These are phyloP conservation scores for Eretmochelys imbricata DNA, from an alignment of 2,113 vertebrate species.

Conservation along the genomic window DNA sequence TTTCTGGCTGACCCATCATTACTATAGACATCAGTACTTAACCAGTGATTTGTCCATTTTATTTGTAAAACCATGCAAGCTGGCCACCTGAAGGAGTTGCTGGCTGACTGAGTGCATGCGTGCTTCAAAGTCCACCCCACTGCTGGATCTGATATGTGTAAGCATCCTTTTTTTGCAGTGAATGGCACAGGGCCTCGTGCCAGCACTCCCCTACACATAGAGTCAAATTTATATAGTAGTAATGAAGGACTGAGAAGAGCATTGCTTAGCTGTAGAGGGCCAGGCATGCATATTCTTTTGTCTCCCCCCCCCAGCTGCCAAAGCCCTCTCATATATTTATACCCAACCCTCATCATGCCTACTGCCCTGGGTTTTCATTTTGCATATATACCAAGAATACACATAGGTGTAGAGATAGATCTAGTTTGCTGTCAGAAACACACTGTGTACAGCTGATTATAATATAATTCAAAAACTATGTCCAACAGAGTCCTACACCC, in stretches of 20 bases:
- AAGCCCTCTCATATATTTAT: neutral
- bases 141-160: neutral
- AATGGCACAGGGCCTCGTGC: neutral
- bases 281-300: neutral
- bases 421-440: neutral
- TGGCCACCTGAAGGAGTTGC: neutral
- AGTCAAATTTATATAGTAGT: neutral
- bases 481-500: neutral
- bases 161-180: neutral
- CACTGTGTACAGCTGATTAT: neutral
- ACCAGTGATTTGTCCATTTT: neutral
- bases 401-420: neutral
- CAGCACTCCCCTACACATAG: neutral
- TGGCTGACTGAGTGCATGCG: neutral
- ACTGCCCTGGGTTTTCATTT: neutral
- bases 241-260: neutral
- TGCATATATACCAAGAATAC: neutral
- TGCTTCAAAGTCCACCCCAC: neutral
- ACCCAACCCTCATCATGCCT: neutral
- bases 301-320: neutral
- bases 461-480: neutral
- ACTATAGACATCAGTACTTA: neutral
- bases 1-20: fast-evolving
- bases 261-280: neutral
- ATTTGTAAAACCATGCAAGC: neutral